Percentiles rank a stretch among this genome's conserved stretches.
Conservation (phyloP, 1,140 invertebrate species). For the Gryon sp. region DNA sequence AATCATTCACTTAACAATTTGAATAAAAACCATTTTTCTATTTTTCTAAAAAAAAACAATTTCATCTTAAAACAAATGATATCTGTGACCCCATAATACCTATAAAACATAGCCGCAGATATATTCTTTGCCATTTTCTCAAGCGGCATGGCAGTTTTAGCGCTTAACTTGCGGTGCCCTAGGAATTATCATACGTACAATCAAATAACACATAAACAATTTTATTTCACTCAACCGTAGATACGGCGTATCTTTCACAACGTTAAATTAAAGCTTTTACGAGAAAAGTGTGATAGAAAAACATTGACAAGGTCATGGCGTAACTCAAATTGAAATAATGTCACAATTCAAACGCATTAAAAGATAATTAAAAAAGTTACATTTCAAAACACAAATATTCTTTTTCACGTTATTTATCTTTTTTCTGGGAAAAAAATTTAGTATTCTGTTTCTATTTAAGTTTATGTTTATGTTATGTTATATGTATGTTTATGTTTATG, state of each 20-base stretch:
- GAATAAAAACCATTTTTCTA: too few species aligned
- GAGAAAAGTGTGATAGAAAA: slow-evolving; percentile 32
- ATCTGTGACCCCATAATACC: neutral
- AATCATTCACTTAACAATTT: too few species aligned
- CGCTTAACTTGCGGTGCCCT: slow-evolving; percentile 35
- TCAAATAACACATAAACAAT: slow-evolving; percentile 60
- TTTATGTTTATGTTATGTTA: too few species aligned
- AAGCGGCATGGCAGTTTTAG: neutral
- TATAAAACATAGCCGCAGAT: slow-evolving; percentile 28
- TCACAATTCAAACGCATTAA: too few species aligned
- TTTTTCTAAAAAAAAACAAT: too few species aligned
- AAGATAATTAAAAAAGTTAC: too few species aligned
- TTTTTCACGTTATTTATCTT: too few species aligned
- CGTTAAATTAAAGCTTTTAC: slow-evolving; percentile 57
- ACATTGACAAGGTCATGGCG: slow-evolving; percentile 38
- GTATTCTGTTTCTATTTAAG: too few species aligned
- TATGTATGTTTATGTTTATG: too few species aligned
- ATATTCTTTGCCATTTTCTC: slow-evolving; percentile 19
- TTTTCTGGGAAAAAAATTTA: too few species aligned
- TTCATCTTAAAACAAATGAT: neutral
- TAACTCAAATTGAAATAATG: slow-evolving; percentile 30
- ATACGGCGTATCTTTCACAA: slow-evolving; percentile 40
- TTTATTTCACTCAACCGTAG: slow-evolving; percentile 52
- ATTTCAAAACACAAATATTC: too few species aligned
- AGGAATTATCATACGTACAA: slow-evolving; percentile 58